Conservation (phyloP, 2,797 vertebrate genomes). For the Tragelaphus oryx region DNA sequence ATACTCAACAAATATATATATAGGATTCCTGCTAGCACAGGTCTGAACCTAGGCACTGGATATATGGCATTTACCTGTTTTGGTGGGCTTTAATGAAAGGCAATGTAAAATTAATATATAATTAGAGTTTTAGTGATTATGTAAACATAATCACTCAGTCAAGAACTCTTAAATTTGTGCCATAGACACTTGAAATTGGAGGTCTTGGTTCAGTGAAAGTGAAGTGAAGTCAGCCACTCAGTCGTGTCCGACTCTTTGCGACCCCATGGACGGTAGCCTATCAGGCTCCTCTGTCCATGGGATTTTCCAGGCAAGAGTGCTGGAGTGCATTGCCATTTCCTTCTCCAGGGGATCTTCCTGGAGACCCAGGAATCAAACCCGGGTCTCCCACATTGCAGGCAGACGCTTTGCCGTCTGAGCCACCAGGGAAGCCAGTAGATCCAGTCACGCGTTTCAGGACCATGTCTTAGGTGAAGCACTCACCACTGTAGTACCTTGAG, state of each 20-base stretch:
- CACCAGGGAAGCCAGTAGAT: not conserved
- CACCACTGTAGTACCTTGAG: not conserved
- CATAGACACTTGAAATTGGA: not conserved
- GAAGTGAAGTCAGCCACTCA: too few species aligned
- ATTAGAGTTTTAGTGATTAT: conserved; percentile 1
- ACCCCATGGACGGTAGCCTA: too few species aligned
- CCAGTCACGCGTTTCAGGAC: not conserved
- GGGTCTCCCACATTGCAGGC: too few species aligned
- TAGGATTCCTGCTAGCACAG: not conserved
- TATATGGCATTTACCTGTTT: not conserved
- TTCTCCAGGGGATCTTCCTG: too few species aligned
- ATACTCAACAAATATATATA: not conserved
- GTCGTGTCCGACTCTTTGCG: too few species aligned
- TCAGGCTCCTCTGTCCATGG: too few species aligned
- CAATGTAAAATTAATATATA: not conserved
- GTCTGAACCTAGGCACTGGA: not conserved
- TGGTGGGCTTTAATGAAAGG: not conserved
- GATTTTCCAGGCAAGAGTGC: too few species aligned
- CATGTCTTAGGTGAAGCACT: not conserved
- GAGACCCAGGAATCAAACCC: too few species aligned
- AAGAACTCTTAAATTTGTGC: not conserved
- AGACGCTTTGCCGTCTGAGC: too few species aligned
- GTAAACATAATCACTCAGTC: not conserved
- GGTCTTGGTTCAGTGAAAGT: not conserved
- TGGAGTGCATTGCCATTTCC: too few species aligned